A percentile compares a stretch with the other conserved stretches of the same genome.
Evolutionary conservation across 2,113 vertebrate species (phyloP).

Genomic region (Anguilla rostrata): DNA sequence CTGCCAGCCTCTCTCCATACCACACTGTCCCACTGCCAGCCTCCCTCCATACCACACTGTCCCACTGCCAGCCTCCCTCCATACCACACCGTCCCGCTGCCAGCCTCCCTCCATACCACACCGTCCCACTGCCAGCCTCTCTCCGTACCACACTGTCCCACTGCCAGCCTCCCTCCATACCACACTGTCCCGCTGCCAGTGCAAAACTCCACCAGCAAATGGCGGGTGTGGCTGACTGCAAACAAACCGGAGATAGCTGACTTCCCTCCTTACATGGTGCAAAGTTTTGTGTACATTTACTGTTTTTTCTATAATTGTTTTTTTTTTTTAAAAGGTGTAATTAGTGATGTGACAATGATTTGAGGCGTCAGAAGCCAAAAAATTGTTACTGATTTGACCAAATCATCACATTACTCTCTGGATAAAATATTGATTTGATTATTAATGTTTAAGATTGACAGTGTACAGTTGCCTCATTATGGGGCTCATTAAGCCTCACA

Average conservation of each 20-base stretch:
- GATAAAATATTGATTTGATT: not conserved
- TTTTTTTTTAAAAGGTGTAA: too few species aligned
- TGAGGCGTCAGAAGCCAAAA: not conserved
- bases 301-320: not conserved
- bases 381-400: not conserved
- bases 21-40: too few species aligned
- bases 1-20: too few species aligned
- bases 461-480: not conserved
- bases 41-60: too few species aligned
- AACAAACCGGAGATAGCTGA: not conserved
- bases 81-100: too few species aligned
- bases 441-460: not conserved
- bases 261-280: not conserved
- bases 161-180: too few species aligned
- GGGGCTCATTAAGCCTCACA: not conserved
- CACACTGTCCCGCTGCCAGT: not conserved
- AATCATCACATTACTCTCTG: not conserved
- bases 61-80: too few species aligned
- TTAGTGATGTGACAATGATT: not conserved
- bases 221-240: not conserved
- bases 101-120: too few species aligned
- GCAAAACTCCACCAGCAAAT: not conserved
- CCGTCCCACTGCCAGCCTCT: too few species aligned
- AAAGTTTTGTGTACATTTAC: not conserved
- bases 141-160: too few species aligned